Conservation (phyloP, 2,797 vertebrate genomes). For the Lycodopsis pacificus region DNA sequence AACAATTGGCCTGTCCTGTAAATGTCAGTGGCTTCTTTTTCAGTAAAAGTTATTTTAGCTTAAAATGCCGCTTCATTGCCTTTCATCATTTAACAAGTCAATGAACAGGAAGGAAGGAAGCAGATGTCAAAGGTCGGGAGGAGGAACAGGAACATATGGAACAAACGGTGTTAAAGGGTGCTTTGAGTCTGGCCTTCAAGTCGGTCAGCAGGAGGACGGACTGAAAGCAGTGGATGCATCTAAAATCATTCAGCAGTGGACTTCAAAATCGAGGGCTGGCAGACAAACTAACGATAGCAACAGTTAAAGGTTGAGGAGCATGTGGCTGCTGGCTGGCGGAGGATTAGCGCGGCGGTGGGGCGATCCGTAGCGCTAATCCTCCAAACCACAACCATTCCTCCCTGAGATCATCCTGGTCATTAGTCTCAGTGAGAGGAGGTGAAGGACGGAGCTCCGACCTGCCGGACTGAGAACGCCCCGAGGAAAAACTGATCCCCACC, state of each 20-base stretch:
- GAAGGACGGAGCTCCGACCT: not conserved
- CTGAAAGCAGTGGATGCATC: not conserved
- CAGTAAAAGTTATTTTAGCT: not conserved
- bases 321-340: not conserved
- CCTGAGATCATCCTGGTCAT: conserved; percentile 2
- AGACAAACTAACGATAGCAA: not conserved
- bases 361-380: not conserved
- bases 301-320: not conserved
- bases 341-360: conserved; percentile 17
- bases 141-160: not conserved
- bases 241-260: conserved; percentile 4
- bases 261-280: not conserved
- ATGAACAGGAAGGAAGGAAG: not conserved
- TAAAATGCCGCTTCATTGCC: not conserved
- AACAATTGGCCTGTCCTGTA: not conserved
- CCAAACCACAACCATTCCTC: conserved; percentile 13
- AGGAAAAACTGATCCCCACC: not conserved
- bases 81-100: not conserved
- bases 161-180: not conserved
- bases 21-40: not conserved
- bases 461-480: not conserved
- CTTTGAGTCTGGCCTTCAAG: not conserved
- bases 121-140: conserved; percentile 19
- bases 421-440: not conserved
- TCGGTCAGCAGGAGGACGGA: not conserved